These are phyloP conservation scores for Gallinago jamesoni DNA, from an alignment of 2,113 vertebrate species.

Conservation along the genomic window DNA sequence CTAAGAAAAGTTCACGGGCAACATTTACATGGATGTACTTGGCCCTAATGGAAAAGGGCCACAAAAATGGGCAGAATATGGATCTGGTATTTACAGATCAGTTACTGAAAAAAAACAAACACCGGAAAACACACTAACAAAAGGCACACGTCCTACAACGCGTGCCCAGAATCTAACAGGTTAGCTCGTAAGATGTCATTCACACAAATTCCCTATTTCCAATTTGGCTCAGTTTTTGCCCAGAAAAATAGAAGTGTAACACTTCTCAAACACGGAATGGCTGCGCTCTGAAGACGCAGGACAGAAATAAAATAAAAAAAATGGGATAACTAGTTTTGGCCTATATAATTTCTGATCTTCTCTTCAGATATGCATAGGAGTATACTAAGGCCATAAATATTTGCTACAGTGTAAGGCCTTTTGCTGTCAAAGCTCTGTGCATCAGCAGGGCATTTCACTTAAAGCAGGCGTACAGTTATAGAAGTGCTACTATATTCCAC, in stretches of 20 bases:
- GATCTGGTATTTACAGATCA: background rate
- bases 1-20: background rate
- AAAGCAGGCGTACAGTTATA: background rate
- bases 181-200: background rate
- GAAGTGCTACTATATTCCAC: slow-evolving; percentile 15
- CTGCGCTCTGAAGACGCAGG: background rate
- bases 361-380: slow-evolving; percentile 69
- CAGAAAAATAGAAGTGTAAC: background rate
- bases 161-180: background rate
- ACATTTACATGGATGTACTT: background rate
- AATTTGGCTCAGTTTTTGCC: slow-evolving; percentile 34
- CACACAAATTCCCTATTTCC: background rate
- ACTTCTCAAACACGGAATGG: background rate
- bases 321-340: background rate
- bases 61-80: background rate
- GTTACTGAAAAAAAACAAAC: background rate
- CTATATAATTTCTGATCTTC: background rate
- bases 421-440: slow-evolving; percentile 19
- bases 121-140: background rate
- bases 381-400: background rate
- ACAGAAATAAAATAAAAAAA: background rate
- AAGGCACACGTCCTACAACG: background rate
- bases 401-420: slow-evolving; percentile 53
- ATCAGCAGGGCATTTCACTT: background rate
- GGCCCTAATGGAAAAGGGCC: background rate